Evolutionary conservation across 1,140 invertebrate species (phyloP).

Genomic region (Polypedilum pembai): DNA sequence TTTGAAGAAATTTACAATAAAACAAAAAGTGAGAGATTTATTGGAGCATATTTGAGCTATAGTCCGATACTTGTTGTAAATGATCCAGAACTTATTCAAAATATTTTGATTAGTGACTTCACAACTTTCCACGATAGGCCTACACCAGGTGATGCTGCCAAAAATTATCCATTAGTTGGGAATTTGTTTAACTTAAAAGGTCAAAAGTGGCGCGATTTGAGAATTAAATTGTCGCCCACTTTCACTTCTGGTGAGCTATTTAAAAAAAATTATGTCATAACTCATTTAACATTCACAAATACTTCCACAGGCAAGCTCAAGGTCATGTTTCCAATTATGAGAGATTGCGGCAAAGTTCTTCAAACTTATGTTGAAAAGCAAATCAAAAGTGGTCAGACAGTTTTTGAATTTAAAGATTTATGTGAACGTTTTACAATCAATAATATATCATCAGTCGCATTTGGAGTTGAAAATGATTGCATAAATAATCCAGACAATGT

Average conservation of each 20-base stretch:
- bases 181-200: conserved; percentile 44
- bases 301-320: conserved; percentile 43
- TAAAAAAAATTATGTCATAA: no score
- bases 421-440: conserved; percentile 36
- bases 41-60: conserved; percentile 37
- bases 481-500: conserved; percentile 35
- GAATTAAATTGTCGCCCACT: conserved; percentile 43
- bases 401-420: conserved; percentile 37
- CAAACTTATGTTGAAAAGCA: conserved; percentile 29
- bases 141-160: conserved; percentile 35
- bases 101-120: conserved; percentile 43
- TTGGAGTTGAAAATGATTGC: conserved; percentile 40
- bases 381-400: conserved; percentile 30
- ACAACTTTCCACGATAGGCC: conserved; percentile 40
- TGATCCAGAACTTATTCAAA: conserved; percentile 42
- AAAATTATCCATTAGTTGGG: conserved; percentile 33
- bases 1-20: neutral
- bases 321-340: conserved; percentile 45
- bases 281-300: no score
- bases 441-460: conserved; percentile 40
- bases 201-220: conserved; percentile 41
- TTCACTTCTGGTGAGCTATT: conserved; percentile 48
- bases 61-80: conserved; percentile 38
- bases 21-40: neutral
- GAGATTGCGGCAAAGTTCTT: conserved; percentile 35